A percentile compares a stretch with the other conserved stretches of the same genome.
These are phyloP conservation scores for Cephus pulcher DNA, from an alignment of 2,888 invertebrate genomes.

Conservation along the genomic window DNA sequence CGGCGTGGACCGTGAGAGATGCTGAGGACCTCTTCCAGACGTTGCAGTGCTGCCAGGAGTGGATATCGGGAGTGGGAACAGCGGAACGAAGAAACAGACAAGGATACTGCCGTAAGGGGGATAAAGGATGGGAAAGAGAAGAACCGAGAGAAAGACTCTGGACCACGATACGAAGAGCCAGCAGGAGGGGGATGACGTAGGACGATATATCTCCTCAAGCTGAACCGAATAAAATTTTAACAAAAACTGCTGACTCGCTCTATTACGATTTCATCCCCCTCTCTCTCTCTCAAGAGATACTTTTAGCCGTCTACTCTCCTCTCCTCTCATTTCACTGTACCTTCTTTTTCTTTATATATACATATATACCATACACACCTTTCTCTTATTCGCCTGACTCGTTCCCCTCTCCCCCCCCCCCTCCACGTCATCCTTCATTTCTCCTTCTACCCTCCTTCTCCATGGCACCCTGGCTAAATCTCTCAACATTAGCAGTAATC, in stretches of 20 bases:
- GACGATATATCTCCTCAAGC: constrained; percentile 48
- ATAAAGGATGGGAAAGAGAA: constrained; percentile 6
- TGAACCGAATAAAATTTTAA: constrained; percentile 54
- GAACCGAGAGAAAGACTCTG: constrained; percentile 14
- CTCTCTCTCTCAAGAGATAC: constrained; percentile 7
- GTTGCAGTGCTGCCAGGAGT: constrained; percentile 5
- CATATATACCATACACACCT: not conserved
- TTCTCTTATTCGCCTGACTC: constrained; percentile 11
- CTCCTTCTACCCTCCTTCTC: not conserved
- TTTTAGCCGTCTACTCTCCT: constrained; percentile 26
- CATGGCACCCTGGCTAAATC: not conserved
- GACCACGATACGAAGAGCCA: constrained; percentile 37
- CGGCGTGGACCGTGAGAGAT: not conserved
- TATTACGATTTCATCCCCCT: constrained; percentile 34
- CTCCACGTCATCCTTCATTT: not conserved
- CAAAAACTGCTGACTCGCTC: constrained; percentile 51
- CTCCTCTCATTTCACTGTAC: constrained; percentile 16
- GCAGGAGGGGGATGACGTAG: constrained; percentile 24
- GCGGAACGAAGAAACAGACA: constrained; percentile 13
- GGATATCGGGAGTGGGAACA: constrained; percentile 11
- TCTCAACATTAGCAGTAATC: not conserved
- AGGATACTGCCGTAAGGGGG: constrained; percentile 17
- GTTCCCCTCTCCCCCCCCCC: constrained; percentile 5
- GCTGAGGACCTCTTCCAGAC: not conserved
- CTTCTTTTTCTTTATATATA: not conserved